A percentile compares a stretch with the other conserved stretches of the same genome.
Evolutionary conservation across 2,113 vertebrate genomes (phyloP).

Genomic region (Pseudorhombus dupliciocellatus): DNA sequence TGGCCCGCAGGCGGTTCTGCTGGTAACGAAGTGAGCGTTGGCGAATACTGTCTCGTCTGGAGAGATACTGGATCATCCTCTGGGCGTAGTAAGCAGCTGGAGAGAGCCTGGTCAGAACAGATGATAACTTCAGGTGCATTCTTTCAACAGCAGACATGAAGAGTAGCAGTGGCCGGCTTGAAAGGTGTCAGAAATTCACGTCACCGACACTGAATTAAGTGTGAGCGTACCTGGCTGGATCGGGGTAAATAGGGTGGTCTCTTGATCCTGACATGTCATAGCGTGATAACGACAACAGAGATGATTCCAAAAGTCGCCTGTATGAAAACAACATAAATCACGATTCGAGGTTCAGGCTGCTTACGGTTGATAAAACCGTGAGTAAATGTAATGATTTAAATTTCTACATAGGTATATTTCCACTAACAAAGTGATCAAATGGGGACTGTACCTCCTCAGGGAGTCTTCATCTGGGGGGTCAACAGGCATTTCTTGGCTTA

Average conservation of each 20-base stretch:
- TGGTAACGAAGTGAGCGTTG: conserved; percentile 96
- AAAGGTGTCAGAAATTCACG: too few relatives aligned
- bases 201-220: neutral
- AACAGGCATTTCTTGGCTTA: conserved; percentile 98
- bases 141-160: too few relatives aligned
- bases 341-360: too few relatives aligned
- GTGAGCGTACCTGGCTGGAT: conserved; percentile 90
- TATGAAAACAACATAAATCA: conserved; percentile 51
- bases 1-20: conserved; percentile 93
- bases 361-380: too few relatives aligned
- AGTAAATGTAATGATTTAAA: too few relatives aligned
- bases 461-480: conserved; percentile 97
- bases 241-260: conserved; percentile 98
- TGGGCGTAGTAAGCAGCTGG: conserved; percentile 99
- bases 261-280: conserved; percentile 96
- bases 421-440: neutral
- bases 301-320: conserved; percentile 97
- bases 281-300: conserved; percentile 93
- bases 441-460: conserved; percentile 88
- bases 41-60: conserved; percentile 96
- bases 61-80: conserved; percentile 99
- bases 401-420: too few relatives aligned
- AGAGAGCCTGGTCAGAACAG: conserved; percentile 86
- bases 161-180: too few relatives aligned
- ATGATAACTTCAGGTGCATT: neutral